Base-by-base conservation (phyloP, 2,888 invertebrate species). In the Rhagium mordax region DNA sequence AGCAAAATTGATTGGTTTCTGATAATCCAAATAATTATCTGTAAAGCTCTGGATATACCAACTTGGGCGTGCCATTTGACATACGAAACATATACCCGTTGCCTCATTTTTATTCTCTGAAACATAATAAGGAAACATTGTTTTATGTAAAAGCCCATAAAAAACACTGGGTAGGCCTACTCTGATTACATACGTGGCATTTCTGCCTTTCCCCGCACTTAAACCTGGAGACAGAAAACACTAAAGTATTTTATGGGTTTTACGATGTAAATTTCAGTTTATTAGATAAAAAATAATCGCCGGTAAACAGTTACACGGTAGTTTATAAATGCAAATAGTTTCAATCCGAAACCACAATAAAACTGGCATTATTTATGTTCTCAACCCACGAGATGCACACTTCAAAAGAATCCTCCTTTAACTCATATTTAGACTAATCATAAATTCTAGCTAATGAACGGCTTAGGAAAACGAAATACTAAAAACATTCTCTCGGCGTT, bases 401-500 rank as follows among this genome's bases (percentile, higher is more conserved):
- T 41, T 41, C 41, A 41, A 41, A 41, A n/a, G 41, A 41, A 41
- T 41, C 41, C n/a, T 41, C n/a, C 41, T 41, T 41, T 41, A n/a
- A 41, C 3, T 41, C 41, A 41, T 41, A n/a, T 41, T 41, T 41
- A 4, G 41, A 41, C 41, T 41, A 41, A 41, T n/a, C 41, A 15
- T 41, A 41, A 41, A 41, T 41, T 41, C 41, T 41, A 41, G n/a
- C n/a, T 33, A 29, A 59, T 6, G 6, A 33, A 59, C 16, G 16
- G 15, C 33, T 5, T 33, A 5, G n/a, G 29, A 55, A 55, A 55
- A 24, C 4, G 13, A 55, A 59, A 59, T 29, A 29, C 59, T 24
- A 59, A 33, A 59, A 59, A 59, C 27, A 59, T 59, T 59, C 59
- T 59, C 33, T 59, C 29, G 33, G 29, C 29, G 8, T 59, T 59